A percentile compares a stretch with the other conserved stretches of the same genome.
Evolutionary conservation across 2,888 invertebrate genomes (phyloP).

Genomic region (Alentia gelatinosa): DNA sequence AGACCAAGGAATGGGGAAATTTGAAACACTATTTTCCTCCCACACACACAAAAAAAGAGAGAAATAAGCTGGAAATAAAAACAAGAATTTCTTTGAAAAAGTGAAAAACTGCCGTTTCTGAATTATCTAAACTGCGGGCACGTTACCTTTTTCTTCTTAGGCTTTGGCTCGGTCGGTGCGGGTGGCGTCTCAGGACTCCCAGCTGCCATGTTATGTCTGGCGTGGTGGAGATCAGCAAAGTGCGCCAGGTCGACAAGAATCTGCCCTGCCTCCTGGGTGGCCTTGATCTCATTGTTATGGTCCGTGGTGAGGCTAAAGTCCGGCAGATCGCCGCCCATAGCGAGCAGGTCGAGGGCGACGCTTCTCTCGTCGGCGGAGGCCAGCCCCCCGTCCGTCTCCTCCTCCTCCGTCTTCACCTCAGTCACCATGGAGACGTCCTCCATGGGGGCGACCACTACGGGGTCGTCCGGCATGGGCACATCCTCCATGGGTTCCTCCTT

Average conservation of each 20-base stretch:
- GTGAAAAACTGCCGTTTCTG: too few species aligned
- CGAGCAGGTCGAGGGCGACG: not conserved
- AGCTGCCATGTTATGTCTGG: not conserved
- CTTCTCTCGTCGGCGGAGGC: conserved; percentile 5
- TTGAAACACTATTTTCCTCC: too few species aligned
- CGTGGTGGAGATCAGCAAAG: not conserved
- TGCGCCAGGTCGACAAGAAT: not conserved
- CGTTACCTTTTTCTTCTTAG: conserved; percentile 10
- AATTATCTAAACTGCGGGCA: too few species aligned
- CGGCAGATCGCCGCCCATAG: not conserved
- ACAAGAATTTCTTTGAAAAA: too few species aligned
- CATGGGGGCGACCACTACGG: not conserved
- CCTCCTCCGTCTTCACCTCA: not conserved
- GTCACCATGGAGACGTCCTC: not conserved
- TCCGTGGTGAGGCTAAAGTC: conserved; percentile 6
- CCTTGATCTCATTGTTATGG: not conserved
- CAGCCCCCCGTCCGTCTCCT: not conserved
- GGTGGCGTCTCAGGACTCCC: not conserved
- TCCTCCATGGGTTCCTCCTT: not conserved
- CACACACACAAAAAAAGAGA: too few species aligned
- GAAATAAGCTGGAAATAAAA: too few species aligned
- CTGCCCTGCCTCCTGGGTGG: not conserved
- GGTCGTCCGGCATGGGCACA: not conserved
- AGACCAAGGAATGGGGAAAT: too few species aligned
- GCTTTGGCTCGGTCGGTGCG: not conserved